Base-by-base conservation (phyloP, 2,113 vertebrate genomes). In the Triplophysa dalaica region DNA sequence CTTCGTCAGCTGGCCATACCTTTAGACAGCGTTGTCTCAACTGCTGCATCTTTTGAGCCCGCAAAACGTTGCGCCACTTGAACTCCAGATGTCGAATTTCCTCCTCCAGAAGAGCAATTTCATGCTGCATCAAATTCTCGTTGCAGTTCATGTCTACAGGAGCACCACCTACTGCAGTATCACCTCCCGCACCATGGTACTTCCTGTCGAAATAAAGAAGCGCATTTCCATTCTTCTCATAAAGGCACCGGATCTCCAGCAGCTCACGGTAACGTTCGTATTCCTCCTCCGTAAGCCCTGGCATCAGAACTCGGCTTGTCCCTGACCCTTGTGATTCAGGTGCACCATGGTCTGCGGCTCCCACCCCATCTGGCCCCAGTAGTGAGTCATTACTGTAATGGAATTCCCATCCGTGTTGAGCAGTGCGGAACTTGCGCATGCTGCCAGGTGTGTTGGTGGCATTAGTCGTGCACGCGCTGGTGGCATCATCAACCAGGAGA, bases 31-130 rank as follows among this genome's bases (percentile, higher is more conserved):
- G 89, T 79, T 95, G 93, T 0, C 95, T 89, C 4, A 96, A 91
- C 89, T 95, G 93, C 85, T 95, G 94, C 93, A 96, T 94, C 87
- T 96, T 95, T 66, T 96, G 95, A 0, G 93, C 95, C 0, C 95
- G 89, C 65, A 96, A 87, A 16, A 95, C 93, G 81, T 95, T 95
- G 19, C 95, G 93, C 66, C 94, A 96, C 79, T 96, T 95, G 84
- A 96, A 95, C 85, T 96, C 95, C 79, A 96, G 89, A 87, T 96
- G 95, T 6, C 94, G 90, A 19, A 96, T 83, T 89, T 96, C 95
- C 86, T 96, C 95, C 70, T 95, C 94, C 24, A 96, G 90, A 86
- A 95, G 85, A 38, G 93, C 94, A 90, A 95, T 87, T 86, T 95
- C 93, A 0, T 93, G 92, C 79, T 93, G 92, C 9, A 91, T 88